Conservation (phyloP, 2,888 invertebrate genomes). For the Mamestra brassicae region DNA sequence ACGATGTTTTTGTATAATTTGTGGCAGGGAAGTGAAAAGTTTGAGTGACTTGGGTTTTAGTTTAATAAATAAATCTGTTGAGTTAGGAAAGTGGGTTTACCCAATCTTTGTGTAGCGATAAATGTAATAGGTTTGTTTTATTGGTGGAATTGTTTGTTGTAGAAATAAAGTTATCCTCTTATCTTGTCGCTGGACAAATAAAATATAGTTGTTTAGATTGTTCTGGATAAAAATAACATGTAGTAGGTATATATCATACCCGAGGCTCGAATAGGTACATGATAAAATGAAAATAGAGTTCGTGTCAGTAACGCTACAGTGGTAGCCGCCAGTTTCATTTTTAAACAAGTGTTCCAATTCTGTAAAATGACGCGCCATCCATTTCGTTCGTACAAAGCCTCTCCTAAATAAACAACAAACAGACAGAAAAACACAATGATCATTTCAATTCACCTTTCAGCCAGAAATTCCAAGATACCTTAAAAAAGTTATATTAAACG, state of each 20-base stretch:
- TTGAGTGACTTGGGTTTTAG: conserved; percentile 32
- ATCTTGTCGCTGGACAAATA: neutral
- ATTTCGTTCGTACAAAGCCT: conserved; percentile 3
- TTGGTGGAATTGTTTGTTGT: conserved; percentile 17
- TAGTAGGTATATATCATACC: neutral
- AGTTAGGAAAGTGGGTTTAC: neutral
- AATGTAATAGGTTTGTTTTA: conserved; percentile 19
- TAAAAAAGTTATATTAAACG: conserved; percentile 64
- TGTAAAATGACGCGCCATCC: neutral
- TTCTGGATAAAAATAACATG: neutral
- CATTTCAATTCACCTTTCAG: conserved; percentile 60
- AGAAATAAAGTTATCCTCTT: neutral
- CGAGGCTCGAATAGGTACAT: neutral
- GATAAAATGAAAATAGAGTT: neutral
- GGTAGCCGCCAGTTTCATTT: conserved; percentile 4
- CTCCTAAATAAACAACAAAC: conserved; percentile 19
- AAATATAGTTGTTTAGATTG: neutral
- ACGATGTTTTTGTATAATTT: conserved; percentile 54
- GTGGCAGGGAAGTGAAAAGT: conserved; percentile 27
- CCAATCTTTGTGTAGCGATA: conserved; percentile 19
- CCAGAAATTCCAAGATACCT: conserved; percentile 57
- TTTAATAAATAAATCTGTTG: conserved; percentile 42
- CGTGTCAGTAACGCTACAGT: neutral
- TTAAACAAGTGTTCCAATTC: conserved; percentile 12
- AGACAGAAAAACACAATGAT: conserved; percentile 43